Evolutionary conservation across 1,140 invertebrate species (phyloP).

Genomic region (Drosophila lacertosa): DNA sequence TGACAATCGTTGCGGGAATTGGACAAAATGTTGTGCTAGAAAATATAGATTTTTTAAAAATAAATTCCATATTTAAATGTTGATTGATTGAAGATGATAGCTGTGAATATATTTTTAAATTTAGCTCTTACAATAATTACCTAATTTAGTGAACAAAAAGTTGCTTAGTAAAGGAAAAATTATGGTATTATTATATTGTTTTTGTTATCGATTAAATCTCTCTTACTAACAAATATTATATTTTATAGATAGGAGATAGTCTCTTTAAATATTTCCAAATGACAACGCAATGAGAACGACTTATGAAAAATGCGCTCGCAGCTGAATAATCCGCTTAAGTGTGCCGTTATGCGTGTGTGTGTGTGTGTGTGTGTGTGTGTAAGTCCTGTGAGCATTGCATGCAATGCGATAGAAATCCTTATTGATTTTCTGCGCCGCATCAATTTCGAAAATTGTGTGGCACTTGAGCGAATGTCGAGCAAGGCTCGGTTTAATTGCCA

Average conservation of each 20-base stretch:
- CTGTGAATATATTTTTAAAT: too few species aligned
- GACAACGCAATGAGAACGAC: neutral
- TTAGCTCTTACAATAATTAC: too few species aligned
- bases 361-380: too few species aligned
- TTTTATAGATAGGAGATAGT: neutral
- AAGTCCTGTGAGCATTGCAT: neutral
- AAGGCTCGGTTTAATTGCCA: slow-evolving; percentile 24
- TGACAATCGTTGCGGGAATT: neutral
- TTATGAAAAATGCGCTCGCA: slow-evolving; percentile 4
- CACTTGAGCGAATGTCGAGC: neutral
- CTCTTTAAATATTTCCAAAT: neutral
- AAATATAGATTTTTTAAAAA: too few species aligned
- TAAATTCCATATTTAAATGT: too few species aligned
- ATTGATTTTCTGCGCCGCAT: slow-evolving; percentile 32
- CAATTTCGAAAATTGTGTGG: neutral
- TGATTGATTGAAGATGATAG: too few species aligned
- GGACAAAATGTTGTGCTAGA: too few species aligned
- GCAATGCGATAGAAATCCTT: slow-evolving; percentile 7
- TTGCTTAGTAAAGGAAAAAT: too few species aligned
- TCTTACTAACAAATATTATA: neutral
- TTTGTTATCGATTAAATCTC: too few species aligned
- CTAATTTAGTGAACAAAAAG: too few species aligned
- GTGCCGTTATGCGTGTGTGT: too few species aligned
- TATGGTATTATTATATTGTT: too few species aligned
- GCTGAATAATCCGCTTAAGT: slow-evolving; percentile 17